phyloP scores from a whole-genome alignment of 1,140 invertebrate genomes.

The Acyrthosiphon pisum region DNA sequence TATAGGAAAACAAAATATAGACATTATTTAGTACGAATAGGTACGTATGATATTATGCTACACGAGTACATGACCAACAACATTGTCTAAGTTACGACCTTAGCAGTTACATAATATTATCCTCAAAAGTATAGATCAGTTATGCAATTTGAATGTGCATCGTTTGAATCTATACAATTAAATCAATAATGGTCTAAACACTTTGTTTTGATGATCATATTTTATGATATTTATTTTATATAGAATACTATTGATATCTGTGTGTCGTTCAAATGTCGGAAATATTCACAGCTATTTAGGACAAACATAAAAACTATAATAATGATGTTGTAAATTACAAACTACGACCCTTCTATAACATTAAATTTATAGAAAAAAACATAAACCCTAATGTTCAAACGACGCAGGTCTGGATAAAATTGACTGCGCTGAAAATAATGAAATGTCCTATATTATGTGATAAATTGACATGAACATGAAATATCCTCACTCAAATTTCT shows the following conservation, averaged over 20 bases:
- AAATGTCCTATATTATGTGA: background rate
- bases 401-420: background rate
- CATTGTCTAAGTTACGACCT: background rate
- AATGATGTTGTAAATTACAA: slow-evolving; percentile 1
- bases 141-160: background rate
- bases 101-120: background rate
- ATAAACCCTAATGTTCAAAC: slow-evolving; percentile 5
- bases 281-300: slow-evolving; percentile 6
- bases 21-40: background rate
- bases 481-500: background rate
- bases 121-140: background rate
- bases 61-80: background rate
- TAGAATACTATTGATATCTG: background rate
- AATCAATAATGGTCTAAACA: background rate
- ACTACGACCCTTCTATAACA: background rate
- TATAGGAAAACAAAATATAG: background rate
- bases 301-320: background rate
- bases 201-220: background rate
- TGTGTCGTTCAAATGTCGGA: background rate
- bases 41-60: background rate
- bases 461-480: background rate
- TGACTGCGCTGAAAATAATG: background rate
- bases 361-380: background rate
- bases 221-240: background rate
- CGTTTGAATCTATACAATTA: background rate